phyloP scores from a whole-genome alignment of 2,888 invertebrate species.

The Cephus pygmeus region DNA sequence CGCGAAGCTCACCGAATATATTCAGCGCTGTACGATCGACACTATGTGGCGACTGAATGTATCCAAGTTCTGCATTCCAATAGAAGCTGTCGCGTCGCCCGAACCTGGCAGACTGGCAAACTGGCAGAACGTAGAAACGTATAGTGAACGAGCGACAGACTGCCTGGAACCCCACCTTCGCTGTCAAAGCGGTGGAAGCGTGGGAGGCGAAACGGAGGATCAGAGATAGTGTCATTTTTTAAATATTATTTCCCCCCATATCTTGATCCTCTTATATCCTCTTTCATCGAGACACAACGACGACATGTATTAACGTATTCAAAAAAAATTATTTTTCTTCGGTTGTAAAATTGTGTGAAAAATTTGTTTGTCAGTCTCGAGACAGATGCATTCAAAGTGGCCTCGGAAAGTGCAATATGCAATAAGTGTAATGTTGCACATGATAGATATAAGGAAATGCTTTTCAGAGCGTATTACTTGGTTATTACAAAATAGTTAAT shows the following conservation, averaged over 20 bases:
- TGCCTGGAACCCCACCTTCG: conserved; percentile 43
- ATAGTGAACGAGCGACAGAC: conserved; percentile 47
- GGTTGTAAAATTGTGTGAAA: too few relatives aligned
- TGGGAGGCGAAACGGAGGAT: conserved; percentile 43
- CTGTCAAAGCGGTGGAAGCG: conserved; percentile 47
- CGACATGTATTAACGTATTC: neutral
- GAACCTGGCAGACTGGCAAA: conserved; percentile 50
- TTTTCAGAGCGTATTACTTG: too few relatives aligned
- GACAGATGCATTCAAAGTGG: too few relatives aligned
- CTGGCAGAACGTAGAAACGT: conserved; percentile 43
- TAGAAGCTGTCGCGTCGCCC: conserved; percentile 41
- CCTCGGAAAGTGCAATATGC: too few relatives aligned
- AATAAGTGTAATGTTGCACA: too few relatives aligned
- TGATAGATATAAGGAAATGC: too few relatives aligned
- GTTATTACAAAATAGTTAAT: neutral
- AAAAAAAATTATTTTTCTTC: neutral
- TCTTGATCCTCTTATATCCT: conserved; percentile 7
- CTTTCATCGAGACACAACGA: neutral
- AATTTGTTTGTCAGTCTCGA: too few relatives aligned
- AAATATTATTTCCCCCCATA: conserved; percentile 2
- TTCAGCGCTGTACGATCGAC: neutral
- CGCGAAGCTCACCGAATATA: neutral
- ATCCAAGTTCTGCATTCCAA: neutral
- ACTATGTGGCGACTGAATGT: neutral
- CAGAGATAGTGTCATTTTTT: neutral